phyloP scores from a whole-genome alignment of 2,113 vertebrate species.

The Odontesthes bonariensis region DNA sequence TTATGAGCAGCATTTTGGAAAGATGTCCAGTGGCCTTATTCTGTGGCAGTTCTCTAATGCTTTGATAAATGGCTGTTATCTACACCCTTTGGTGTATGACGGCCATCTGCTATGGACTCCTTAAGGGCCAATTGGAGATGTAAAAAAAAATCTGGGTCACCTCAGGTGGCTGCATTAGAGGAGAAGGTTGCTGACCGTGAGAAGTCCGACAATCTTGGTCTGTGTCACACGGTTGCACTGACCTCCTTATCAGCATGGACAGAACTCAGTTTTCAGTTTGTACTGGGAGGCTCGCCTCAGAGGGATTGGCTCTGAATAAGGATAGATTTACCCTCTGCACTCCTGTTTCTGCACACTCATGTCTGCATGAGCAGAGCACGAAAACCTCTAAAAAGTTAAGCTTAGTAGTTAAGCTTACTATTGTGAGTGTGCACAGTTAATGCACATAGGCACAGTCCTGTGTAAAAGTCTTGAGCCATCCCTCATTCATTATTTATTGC shows the following conservation, averaged over 20 bases:
- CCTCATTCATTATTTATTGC: neutral
- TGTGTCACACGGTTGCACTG: conserved; percentile 54
- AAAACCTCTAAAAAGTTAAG: conserved; percentile 41
- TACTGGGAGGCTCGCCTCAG: conserved; percentile 56
- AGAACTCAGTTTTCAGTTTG: conserved; percentile 63
- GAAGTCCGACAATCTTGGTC: conserved; percentile 61
- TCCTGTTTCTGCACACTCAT: conserved; percentile 71
- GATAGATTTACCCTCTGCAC: conserved; percentile 54
- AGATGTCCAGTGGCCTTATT: conserved; percentile 80
- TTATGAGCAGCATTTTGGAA: conserved; percentile 77
- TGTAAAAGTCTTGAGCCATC: neutral
- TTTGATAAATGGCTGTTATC: conserved; percentile 83
- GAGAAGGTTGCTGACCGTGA: conserved; percentile 70
- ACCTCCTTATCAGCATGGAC: conserved; percentile 71
- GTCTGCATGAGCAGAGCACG: conserved; percentile 45
- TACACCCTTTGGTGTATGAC: conserved; percentile 78
- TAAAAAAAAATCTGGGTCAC: conserved; percentile 80
- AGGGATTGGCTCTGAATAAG: conserved; percentile 66
- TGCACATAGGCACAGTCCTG: conserved; percentile 13
- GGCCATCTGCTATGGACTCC: conserved; percentile 80
- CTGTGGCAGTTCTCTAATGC: conserved; percentile 75
- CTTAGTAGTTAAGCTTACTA: conserved; percentile 41
- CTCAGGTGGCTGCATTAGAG: conserved; percentile 74
- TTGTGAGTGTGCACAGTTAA: conserved; percentile 25
- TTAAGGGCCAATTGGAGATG: conserved; percentile 77